Evolutionary conservation across 1,140 invertebrate genomes (phyloP).

Genomic region (Psilanteris sp.): DNA sequence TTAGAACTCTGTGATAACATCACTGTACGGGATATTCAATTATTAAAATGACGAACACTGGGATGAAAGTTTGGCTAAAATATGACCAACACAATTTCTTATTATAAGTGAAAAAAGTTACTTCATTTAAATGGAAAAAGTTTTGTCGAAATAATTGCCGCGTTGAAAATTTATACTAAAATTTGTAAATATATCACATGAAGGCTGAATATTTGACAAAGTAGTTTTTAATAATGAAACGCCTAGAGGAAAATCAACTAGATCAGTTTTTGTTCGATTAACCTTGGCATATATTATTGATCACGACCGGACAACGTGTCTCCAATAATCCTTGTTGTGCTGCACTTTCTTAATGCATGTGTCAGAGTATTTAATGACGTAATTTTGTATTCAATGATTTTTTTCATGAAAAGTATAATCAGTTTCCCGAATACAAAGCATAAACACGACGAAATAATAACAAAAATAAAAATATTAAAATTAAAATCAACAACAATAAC

Average conservation of each 20-base stretch:
- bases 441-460: too few relatives aligned
- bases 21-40: conserved; percentile 62
- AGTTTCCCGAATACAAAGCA: too few relatives aligned
- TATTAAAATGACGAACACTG: conserved; percentile 64
- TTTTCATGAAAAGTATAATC: too few relatives aligned
- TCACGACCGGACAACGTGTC: conserved; percentile 19
- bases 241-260: conserved; percentile 23
- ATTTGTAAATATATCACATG: conserved; percentile 31
- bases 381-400: too few relatives aligned
- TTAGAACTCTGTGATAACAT: conserved; percentile 63
- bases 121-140: conserved; percentile 58
- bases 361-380: too few relatives aligned
- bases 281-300: conserved; percentile 32
- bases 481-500: too few relatives aligned
- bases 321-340: conserved; percentile 16
- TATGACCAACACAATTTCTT: conserved; percentile 59
- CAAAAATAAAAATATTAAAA: too few relatives aligned
- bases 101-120: conserved; percentile 47
- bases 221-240: conserved; percentile 5
- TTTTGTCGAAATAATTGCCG: conserved; percentile 50
- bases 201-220: conserved; percentile 7
- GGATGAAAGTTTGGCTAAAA: conserved; percentile 60
- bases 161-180: conserved; percentile 17
- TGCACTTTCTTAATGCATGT: too few relatives aligned
- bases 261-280: conserved; percentile 6